Conservation (phyloP, 2,797 vertebrate genomes). For the Ciconia nigra region DNA sequence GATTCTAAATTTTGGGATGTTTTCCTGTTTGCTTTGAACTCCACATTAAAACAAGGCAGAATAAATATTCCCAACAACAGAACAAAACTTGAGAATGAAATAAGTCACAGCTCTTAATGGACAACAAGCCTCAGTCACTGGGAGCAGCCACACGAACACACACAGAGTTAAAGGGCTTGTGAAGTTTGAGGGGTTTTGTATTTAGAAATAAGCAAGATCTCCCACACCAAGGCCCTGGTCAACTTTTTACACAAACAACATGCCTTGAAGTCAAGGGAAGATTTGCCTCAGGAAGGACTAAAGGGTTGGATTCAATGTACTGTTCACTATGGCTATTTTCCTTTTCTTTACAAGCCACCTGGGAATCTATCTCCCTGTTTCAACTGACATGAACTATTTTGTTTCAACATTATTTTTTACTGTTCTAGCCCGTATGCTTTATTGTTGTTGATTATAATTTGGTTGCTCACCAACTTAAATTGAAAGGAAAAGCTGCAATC, state of each 20-base stretch:
- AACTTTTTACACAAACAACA: not conserved
- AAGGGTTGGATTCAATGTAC: slow-evolving; percentile 1
- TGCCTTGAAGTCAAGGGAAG: not conserved
- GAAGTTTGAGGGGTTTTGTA: not conserved
- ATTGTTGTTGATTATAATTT: slow-evolving; percentile 56
- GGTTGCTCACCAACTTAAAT: slow-evolving; percentile 49
- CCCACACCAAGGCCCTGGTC: not conserved
- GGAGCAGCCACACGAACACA: not conserved
- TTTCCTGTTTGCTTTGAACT: slow-evolving; percentile 28
- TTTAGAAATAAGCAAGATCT: slow-evolving; percentile 18
- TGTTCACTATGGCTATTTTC: slow-evolving; percentile 37
- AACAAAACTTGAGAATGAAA: not conserved
- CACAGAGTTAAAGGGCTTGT: not conserved
- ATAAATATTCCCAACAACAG: not conserved
- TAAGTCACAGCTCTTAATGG: not conserved
- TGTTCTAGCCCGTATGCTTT: slow-evolving; percentile 23
- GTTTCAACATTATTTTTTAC: slow-evolving; percentile 45
- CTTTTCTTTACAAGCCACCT: slow-evolving; percentile 37
- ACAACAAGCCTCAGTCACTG: not conserved
- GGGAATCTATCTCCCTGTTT: slow-evolving; percentile 47
- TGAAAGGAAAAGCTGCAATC: slow-evolving; percentile 33
- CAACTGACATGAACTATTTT: slow-evolving; percentile 46
- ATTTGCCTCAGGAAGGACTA: not conserved
- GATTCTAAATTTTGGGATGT: not conserved
- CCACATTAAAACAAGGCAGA: not conserved